Percentiles rank a stretch among this genome's conserved stretches.
Evolutionary conservation across 2,797 vertebrate genomes (phyloP).

Genomic region (Eremophila alpestris): DNA sequence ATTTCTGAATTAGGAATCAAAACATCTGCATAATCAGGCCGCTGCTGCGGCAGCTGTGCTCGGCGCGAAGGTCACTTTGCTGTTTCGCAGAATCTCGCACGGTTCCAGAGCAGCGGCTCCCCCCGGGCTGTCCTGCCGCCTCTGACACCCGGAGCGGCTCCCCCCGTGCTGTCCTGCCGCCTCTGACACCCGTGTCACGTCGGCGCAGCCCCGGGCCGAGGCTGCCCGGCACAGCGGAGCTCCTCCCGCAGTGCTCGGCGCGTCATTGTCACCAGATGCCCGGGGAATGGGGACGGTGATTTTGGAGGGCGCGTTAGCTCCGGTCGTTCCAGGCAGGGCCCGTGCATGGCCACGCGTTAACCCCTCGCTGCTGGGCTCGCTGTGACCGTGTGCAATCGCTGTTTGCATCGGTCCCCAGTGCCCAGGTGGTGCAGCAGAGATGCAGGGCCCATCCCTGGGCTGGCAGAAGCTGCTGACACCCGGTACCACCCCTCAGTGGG

Average conservation of each 20-base stretch:
- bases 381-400: rapidly evolving
- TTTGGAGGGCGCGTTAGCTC: background rate
- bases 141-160: background rate
- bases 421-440: background rate
- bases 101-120: background rate
- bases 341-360: background rate
- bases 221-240: background rate
- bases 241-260: background rate
- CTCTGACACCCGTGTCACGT: background rate
- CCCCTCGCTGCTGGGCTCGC: background rate
- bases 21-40: slow-evolving; percentile 64
- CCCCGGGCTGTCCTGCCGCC: background rate
- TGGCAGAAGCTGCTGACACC: background rate
- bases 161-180: background rate
- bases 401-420: rapidly evolving
- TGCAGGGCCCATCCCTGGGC: rapidly evolving
- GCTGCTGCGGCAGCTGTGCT: slow-evolving; percentile 56
- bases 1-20: slow-evolving; percentile 76
- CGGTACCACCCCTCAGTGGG: rapidly evolving
- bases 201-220: background rate
- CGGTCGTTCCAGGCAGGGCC: background rate
- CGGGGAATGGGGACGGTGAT: background rate
- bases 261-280: background rate
- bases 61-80: slow-evolving; percentile 48
- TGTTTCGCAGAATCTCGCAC: rapidly evolving